Base-by-base conservation (phyloP, 1,140 invertebrate species). In the honey bee (Apis mellifera) region DNA sequence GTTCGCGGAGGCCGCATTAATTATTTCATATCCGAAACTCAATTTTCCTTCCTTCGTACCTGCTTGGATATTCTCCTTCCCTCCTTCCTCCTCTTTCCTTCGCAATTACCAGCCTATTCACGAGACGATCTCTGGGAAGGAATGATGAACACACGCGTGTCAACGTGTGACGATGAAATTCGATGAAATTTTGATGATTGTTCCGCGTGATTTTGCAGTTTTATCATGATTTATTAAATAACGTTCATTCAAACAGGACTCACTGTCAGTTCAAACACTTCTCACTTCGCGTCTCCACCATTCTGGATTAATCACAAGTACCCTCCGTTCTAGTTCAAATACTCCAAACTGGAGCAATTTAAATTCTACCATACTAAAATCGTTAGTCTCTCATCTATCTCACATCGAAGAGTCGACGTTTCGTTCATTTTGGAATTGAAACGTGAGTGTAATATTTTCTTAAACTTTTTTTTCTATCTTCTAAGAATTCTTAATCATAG, bases 1-100 rank as follows among this genome's bases (percentile, higher is more conserved):
- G 82, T 70, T 83, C 77, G 84, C 84, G 65, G 65, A 82, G 65
- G 64, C 60, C 75, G 75, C 81, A 87, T 87, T 87, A 87, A 87
- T 87, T 87, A 87, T 87, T 87, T 86, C 81, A 72, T 76, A 79
- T 79, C 65, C 80, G 64, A 74, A 83, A 83, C 76, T 87, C 80
- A 57, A 86, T 86, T 83, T 86, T 74, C 84, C 85, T 55, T n/a
- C 12, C 2, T 32, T 32, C 23, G 79, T 17, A 65, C 26, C 32
- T 42, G 32, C 32, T 42, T 7, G 5, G 32, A 5, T 42, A 42
- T 42, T 42, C 32, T 42, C 32, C 32, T 42, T 15, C 52, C 12
- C 9, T 48, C 1, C 19, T 52, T 62, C 21, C 23, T 17, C 26
- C 23, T 50, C 55, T 59, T 52, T 32, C 64, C 23, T 55, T 52